phyloP scores from a whole-genome alignment of 2,797 vertebrate species.

The Tympanoctomys barrerae region DNA sequence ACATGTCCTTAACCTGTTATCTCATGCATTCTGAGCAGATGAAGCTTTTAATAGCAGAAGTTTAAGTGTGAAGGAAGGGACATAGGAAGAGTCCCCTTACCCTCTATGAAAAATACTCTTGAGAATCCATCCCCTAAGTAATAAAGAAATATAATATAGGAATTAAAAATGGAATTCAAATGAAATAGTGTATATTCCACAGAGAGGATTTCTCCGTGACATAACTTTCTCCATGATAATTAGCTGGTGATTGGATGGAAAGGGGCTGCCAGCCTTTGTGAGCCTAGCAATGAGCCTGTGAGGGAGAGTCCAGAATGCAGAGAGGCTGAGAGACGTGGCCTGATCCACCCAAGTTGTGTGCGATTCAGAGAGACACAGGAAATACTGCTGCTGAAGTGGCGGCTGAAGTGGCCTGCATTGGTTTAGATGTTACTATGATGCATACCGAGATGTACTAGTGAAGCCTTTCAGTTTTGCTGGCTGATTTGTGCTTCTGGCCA shows the following conservation, averaged over 20 bases:
- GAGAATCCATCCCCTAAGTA: not conserved
- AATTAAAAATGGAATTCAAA: not conserved
- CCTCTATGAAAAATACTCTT: not conserved
- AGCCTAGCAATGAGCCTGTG: not conserved
- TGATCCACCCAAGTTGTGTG: not conserved
- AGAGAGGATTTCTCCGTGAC: constrained; percentile 30
- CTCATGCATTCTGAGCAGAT: not conserved
- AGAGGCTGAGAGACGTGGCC: not conserved
- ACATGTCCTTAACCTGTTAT: not conserved
- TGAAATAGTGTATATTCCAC: not conserved
- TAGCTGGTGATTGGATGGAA: not conserved
- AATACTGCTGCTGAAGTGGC: not conserved
- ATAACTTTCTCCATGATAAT: not conserved
- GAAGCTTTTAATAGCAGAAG: not conserved
- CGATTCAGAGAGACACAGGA: not conserved
- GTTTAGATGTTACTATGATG: not conserved
- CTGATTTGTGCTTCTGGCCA: constrained; percentile 76
- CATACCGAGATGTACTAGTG: not conserved
- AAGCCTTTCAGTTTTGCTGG: not conserved
- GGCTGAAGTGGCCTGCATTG: not conserved
- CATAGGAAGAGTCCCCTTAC: not conserved
- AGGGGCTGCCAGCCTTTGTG: not conserved
- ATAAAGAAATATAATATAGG: constrained; percentile 15
- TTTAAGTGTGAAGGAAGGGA: not conserved
- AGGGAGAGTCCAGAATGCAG: not conserved